Base-by-base conservation (phyloP, 2,888 invertebrate genomes). In the Tigriopus californicus region DNA sequence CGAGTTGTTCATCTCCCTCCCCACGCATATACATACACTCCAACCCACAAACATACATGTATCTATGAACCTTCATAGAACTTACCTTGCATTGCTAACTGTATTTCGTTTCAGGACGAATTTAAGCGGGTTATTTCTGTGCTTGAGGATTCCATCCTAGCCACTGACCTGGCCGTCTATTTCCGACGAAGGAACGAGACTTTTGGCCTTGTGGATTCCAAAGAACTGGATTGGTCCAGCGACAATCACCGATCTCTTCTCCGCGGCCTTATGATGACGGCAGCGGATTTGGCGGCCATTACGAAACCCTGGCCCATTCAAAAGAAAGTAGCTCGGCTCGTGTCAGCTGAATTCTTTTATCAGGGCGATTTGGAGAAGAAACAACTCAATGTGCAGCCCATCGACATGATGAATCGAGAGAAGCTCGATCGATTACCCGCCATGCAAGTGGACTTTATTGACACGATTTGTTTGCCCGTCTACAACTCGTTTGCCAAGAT, bases 381-480 rank as follows among this genome's bases (percentile, higher is more conserved):
- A 61, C 66, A 71, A 61, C 66, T 74, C 48, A 69, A 72, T 54
- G 67, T 71, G 60, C 68, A 69, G 60, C 73, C 74, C 13, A 71
- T 73, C 56, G 73, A 89, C 70, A 83, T 91, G 72, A 92, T 92
- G 91, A 90, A 92, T 72, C 77, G 92, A 67, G 89, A 89, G 68
- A 91, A 91, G 71, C 86, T 89, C 73, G 88, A 90, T 69, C 85
- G 91, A 71, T 76, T 92, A 66, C 92, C 92, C 42, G 79, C 84
- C 69, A 91, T 92, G 91, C 92, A 92, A 79, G 89, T 94, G 63
- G 85, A 84, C 66, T 94, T 92, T 72, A 92, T 94, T 64, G 91
- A 94, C 72, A 84, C 89, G 42, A 90, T 94, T 68, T 92, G 92
- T 71, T 73, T 89, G 68, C 92, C 92, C 61, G 85, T 94, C 68